Base-by-base conservation (phyloP, 1,140 invertebrate genomes). In the Drosophila pectinifera region DNA sequence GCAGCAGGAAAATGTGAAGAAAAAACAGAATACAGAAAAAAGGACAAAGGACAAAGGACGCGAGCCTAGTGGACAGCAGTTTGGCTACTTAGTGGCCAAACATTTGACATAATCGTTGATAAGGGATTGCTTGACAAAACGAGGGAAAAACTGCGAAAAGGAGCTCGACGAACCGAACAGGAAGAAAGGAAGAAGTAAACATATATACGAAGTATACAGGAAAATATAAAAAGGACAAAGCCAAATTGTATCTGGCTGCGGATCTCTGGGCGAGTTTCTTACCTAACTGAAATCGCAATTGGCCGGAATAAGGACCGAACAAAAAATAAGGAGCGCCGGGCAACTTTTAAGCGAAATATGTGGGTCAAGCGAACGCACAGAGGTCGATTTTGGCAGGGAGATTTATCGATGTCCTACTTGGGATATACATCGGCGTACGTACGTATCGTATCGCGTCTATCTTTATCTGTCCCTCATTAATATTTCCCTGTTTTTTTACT, bases 31-130 rank as follows among this genome's bases (percentile, higher is more conserved):
- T 7, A 31, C 31, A 41, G 16, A 11, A 18, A 49, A 14, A 39
- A 48, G 73, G 48, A 77, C 54, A 14, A 39, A 48, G 73, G 48
- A 77, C 54, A 48, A 76, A 42, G 62, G 42, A 62, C 31, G 14
- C 24, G 73, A 36, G 28, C 20, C 48, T 34, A 41, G 62, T 53
- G 62, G 72, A 57, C 73, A 76, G 54, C 54, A 49, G 74, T 61
- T 69, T 42, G 70, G 74, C 78, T 78, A 81, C 83, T 81, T 78
- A 81, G 78, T 85, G 82, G 82, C 58, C 78, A 77, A 77, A 42
- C 64, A 68, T 86, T 86, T 88, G 82, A 86, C 82, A 86, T 88
- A 86, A 86, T 78, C 75, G 84, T 81, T 88, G 83, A 88, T 86
- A 67, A 86, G 83, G 83, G 83, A 88, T 76, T 78, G 69, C 62